Base-by-base conservation (phyloP, 2,888 invertebrate genomes). In the Phalangium opilio region DNA sequence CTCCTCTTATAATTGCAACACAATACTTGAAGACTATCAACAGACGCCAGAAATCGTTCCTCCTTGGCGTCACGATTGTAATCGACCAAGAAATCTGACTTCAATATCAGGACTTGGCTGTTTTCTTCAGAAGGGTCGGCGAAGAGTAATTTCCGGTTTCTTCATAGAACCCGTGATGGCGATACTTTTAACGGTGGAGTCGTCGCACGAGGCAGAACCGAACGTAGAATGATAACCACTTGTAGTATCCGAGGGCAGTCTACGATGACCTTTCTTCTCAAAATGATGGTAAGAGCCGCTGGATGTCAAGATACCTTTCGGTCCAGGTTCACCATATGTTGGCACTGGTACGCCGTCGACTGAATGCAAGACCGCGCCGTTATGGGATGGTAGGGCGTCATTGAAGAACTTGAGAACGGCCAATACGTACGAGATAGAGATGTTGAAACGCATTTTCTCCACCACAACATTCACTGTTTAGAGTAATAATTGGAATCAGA, bases 141-240 rank as follows among this genome's bases (percentile, higher is more conserved):
- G 61, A 81, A 77, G 72, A 66, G 83, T 75, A 43, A 84, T 70
- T 65, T 84, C 83, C 1, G 84, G 83, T 60, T 80, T 77, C 27
- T 81, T 76, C 57, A 83, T 73, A 58, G 81, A 75, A 19, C 82
- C 69, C 1, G 80, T 80, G 54, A 84, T 67, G 1, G 80, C 77
- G 21, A 82, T 65, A 41, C 78, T 78, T 57, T 69, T 47, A 41
- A 78, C 78, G 57, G 69, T 44, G 8, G 8, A 35, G 3, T 36
- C 34, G 7, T 57, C 73, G 68, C 74, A 66, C 41, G 64, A 64
- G 53, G 58, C 58, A 27, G 61, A 60, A 33, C 62, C 61, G 65
- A 72, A 68, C 35, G 72, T 66, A 5, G 75, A 75, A 51, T 69
- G 73, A 56, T 74, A 75, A 3, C 75, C 75, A 58, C 75, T 75